These are phyloP conservation scores for Prostheceraeus crozeri DNA, from an alignment of 2,888 invertebrate species.

Conservation along the genomic window DNA sequence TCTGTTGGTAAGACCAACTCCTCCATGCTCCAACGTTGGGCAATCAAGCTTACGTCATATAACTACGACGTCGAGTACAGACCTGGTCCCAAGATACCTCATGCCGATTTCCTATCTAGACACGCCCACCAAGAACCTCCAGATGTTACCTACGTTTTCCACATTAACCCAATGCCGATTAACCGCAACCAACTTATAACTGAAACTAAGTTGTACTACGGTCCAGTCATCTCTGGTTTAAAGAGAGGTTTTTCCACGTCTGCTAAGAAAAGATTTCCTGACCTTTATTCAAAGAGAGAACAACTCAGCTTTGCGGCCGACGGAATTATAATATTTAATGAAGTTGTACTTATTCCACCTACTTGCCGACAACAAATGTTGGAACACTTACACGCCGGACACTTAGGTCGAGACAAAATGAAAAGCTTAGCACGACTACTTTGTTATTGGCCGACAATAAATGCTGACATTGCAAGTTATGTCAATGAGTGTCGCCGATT, in stretches of 20 bases:
- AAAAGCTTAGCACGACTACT: background rate
- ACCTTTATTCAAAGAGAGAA: too few species aligned
- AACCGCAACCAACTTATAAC: background rate
- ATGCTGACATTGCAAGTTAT: background rate
- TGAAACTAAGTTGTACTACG: conserved; percentile 3
- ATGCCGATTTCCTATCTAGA: conserved; percentile 24
- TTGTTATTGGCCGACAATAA: conserved; percentile 3
- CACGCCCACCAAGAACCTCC: conserved; percentile 1
- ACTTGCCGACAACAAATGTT: background rate
- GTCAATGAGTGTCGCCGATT: conserved; percentile 14
- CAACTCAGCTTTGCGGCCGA: too few species aligned
- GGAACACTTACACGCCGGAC: conserved; percentile 6
- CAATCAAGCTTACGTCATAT: conserved; percentile 14
- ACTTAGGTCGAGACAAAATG: conserved; percentile 14
- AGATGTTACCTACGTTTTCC: conserved; percentile 1
- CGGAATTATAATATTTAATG: conserved; percentile 15
- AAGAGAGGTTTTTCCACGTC: conserved; percentile 10
- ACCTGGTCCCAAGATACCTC: conserved; percentile 12
- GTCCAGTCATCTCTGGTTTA: conserved; percentile 11
- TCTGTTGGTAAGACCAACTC: conserved; percentile 1
- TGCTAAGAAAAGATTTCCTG: conserved; percentile 24
- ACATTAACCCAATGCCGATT: conserved; percentile 13
- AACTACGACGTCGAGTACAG: background rate
- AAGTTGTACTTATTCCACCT: background rate
- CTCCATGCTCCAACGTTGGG: conserved; percentile 22